Evolutionary conservation across 2,113 vertebrate species (phyloP).

Genomic region (pig (Sus scrofa)): DNA sequence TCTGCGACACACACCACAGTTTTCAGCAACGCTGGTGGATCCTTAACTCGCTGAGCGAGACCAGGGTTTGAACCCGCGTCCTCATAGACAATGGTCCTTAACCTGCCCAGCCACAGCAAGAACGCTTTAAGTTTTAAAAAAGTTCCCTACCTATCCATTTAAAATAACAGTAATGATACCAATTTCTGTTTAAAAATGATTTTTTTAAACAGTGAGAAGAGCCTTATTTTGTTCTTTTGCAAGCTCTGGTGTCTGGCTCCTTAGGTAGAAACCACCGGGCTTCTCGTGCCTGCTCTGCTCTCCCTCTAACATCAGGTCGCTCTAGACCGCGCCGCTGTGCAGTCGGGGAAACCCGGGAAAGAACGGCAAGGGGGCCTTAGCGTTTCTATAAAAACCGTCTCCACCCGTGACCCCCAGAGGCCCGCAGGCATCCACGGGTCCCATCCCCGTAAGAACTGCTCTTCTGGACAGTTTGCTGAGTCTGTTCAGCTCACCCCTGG

Average conservation of each 20-base stretch:
- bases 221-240: too few species aligned
- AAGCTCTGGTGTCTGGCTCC: too few species aligned
- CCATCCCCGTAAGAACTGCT: background rate
- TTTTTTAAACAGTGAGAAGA: too few species aligned
- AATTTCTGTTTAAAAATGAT: background rate
- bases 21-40: too few species aligned
- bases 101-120: too few species aligned
- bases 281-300: background rate
- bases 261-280: background rate
- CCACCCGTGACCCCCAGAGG: rapidly evolving
- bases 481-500: background rate
- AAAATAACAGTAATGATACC: background rate
- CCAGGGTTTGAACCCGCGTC: too few species aligned
- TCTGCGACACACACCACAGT: too few species aligned
- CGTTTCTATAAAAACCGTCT: rapidly evolving
- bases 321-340: rapidly evolving
- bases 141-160: background rate
- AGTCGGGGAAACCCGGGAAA: background rate
- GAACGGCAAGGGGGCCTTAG: rapidly evolving
- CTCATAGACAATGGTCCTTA: too few species aligned
- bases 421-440: rapidly evolving
- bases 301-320: background rate
- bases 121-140: background rate
- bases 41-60: too few species aligned
- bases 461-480: rapidly evolving